Conservation (phyloP, 1,140 invertebrate species). For the Latrodectus geometricus region DNA sequence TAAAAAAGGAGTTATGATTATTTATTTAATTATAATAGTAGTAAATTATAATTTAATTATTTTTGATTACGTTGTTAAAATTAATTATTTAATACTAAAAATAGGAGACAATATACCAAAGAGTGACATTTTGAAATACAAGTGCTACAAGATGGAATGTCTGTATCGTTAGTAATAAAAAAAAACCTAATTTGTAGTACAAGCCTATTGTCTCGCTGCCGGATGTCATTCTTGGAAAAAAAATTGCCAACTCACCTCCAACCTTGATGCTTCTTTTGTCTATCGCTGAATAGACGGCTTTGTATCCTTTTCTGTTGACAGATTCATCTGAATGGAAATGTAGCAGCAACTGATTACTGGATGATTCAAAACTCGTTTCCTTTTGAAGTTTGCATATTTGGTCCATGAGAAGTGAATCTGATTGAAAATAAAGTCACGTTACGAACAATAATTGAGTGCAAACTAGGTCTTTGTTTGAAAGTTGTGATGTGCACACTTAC, state of each 20-base stretch:
- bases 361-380: constrained; percentile 35
- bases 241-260: constrained; percentile 32
- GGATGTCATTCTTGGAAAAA: no score
- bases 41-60: no score
- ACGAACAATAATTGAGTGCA: background rate
- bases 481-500: background rate
- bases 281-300: constrained; percentile 45
- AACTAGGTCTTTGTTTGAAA: background rate
- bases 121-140: no score
- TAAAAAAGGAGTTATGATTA: no score
- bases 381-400: constrained; percentile 9
- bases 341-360: constrained; percentile 46
- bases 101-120: no score
- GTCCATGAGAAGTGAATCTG: constrained; percentile 38
- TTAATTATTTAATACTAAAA: no score
- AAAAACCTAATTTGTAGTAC: no score
- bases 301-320: constrained; percentile 61
- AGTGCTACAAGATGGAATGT: no score
- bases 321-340: constrained; percentile 64
- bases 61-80: no score
- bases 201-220: no score
- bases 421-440: background rate
- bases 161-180: no score
- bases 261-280: constrained; percentile 7
- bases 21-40: no score